Evolutionary conservation across 2,888 invertebrate species (phyloP).

Genomic region (Thera obeliscata): DNA sequence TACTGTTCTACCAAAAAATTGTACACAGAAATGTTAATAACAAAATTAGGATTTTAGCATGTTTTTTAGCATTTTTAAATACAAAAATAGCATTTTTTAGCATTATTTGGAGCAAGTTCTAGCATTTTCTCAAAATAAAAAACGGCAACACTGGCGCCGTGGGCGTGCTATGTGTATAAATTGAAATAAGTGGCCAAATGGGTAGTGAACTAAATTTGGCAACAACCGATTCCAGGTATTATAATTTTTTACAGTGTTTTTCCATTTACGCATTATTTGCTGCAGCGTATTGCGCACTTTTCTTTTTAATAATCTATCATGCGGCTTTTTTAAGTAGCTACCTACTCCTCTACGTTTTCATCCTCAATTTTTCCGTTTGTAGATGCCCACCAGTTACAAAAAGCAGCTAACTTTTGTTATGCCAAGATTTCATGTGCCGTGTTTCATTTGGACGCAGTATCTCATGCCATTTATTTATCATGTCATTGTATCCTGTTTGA

Average conservation of each 20-base stretch:
- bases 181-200: slow-evolving; percentile 74
- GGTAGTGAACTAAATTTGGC: slow-evolving; percentile 73
- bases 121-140: too few relatives aligned
- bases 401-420: slow-evolving; percentile 37
- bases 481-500: slow-evolving; percentile 63
- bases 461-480: slow-evolving; percentile 59
- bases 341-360: not conserved
- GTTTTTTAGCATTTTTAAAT: too few relatives aligned
- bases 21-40: too few relatives aligned
- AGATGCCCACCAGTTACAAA: slow-evolving; percentile 31
- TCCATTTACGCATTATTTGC: slow-evolving; percentile 37
- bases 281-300: slow-evolving; percentile 64
- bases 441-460: slow-evolving; percentile 43
- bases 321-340: slow-evolving; percentile 36
- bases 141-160: too few relatives aligned
- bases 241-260: slow-evolving; percentile 32
- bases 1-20: too few relatives aligned
- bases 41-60: too few relatives aligned
- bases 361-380: slow-evolving; percentile 30
- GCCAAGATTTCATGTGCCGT: slow-evolving; percentile 37
- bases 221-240: slow-evolving; percentile 69
- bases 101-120: too few relatives aligned
- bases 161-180: slow-evolving; percentile 65
- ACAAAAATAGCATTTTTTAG: too few relatives aligned
- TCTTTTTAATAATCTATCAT: slow-evolving; percentile 52